A percentile compares a stretch with the other conserved stretches of the same genome.
Conservation (phyloP, 2,113 vertebrate genomes). For the Salvelinus namaycush region DNA sequence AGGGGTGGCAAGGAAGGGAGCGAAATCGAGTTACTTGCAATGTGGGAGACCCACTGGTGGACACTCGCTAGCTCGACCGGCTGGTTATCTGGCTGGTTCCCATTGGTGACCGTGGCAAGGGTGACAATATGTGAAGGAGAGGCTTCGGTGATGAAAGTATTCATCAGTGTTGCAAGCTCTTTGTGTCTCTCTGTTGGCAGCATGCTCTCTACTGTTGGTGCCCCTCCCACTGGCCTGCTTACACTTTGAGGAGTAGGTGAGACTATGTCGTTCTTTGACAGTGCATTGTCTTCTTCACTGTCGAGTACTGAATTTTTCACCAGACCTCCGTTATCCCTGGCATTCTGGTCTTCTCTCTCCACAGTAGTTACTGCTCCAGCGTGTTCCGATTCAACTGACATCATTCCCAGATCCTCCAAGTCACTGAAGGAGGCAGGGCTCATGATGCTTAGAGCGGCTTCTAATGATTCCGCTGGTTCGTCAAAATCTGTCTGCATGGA, state of each 20-base stretch:
- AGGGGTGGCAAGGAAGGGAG: conserved; percentile 66
- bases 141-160: conserved; percentile 22
- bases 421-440: conserved; percentile 46
- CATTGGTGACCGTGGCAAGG: conserved; percentile 29
- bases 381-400: conserved; percentile 39
- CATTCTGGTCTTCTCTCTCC: no score
- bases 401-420: conserved; percentile 41
- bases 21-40: conserved; percentile 62
- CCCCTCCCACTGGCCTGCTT: background rate
- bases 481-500: conserved; percentile 11
- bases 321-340: background rate
- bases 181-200: background rate
- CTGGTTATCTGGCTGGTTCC: conserved; percentile 38
- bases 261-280: no score
- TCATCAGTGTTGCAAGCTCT: background rate
- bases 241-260: no score
- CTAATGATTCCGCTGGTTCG: conserved; percentile 25
- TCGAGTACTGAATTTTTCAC: background rate
- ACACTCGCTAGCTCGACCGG: conserved; percentile 61
- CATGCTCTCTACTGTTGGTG: background rate
- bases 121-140: conserved; percentile 20
- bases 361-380: no score
- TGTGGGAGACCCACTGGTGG: conserved; percentile 72
- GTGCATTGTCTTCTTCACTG: background rate
- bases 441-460: conserved; percentile 6